Evolutionary conservation across 1,140 invertebrate species (phyloP).

Genomic region (Listronotus bonariensis): DNA sequence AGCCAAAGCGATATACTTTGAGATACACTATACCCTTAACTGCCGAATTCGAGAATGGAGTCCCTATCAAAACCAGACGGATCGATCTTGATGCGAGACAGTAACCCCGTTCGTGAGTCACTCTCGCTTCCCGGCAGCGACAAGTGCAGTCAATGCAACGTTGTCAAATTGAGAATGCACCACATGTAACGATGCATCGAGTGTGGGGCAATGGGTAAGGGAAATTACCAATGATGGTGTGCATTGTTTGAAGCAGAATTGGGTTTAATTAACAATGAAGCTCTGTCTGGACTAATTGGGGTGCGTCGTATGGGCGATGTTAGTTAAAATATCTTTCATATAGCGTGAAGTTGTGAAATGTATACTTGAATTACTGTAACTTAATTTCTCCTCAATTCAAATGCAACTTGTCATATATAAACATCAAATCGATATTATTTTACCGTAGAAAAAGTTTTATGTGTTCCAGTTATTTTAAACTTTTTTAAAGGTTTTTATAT

Average conservation of each 20-base stretch:
- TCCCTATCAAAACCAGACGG: background rate
- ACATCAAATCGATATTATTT: too few species aligned
- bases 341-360: too few species aligned
- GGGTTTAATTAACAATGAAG: background rate
- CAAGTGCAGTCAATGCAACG: background rate
- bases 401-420: too few species aligned
- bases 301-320: too few species aligned
- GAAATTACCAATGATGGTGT: background rate
- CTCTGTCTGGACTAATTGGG: background rate
- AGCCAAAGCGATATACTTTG: too few species aligned
- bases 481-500: too few species aligned
- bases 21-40: too few species aligned
- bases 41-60: conserved; percentile 1
- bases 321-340: too few species aligned
- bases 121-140: background rate
- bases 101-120: conserved; percentile 1
- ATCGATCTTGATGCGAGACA: conserved; percentile 3
- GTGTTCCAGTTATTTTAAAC: too few species aligned
- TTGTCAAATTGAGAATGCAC: background rate
- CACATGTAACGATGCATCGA: background rate
- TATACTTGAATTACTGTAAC: too few species aligned
- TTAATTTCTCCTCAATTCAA: too few species aligned
- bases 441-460: too few species aligned
- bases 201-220: background rate
- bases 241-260: background rate